Base-by-base conservation (phyloP, 2,888 invertebrate genomes). In the Mythimna ferrago region DNA sequence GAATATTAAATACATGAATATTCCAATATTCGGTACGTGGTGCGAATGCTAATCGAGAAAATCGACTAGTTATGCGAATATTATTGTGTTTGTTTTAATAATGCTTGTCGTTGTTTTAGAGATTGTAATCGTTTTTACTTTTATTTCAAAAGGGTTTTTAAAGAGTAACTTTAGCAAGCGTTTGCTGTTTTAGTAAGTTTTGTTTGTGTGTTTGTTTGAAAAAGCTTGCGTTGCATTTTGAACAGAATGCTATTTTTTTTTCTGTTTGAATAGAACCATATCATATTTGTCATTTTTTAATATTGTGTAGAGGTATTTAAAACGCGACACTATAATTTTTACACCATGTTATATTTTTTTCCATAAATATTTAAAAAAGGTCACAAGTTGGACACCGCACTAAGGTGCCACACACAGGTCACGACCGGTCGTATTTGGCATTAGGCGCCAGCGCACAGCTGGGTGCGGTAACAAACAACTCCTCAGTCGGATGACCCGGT, bases 1-100 rank as follows among this genome's bases (percentile, higher is more conserved):
- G 73, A 83, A 75, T 80, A 80, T 78, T 80, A 75, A 82, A 77
- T 73, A 75, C 63, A 83, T 80, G 80, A 76, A 82, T 82, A 75
- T 73, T 75, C 56, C 68, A 73, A 78, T 83, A 79, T 73, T 75
- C 66, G 61, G 81, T 74, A 75, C 78, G 78, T 70, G 71, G 61
- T 38, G 41, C 32, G 75, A 74, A 80, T 85, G 38, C 44, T 83
- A 84, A 74, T 81, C 69, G 66, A 11, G 53, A 4, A 10, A 62
- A 73, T 73, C 66, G 79, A 51, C 65, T 82, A 58, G 73, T 70
- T 67, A 41, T 35, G 54, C 41, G 64, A 69, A 71, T 64, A 72
- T 65, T 82, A 68, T 74, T 75, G 53, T 58, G 80, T 80, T 82
- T 75, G 66, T 81, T 82, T 79, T 64, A 44, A 73, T 71, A 69